phyloP scores from a whole-genome alignment of 2,113 vertebrate genomes.

The Gnathonemus longibarbis region DNA sequence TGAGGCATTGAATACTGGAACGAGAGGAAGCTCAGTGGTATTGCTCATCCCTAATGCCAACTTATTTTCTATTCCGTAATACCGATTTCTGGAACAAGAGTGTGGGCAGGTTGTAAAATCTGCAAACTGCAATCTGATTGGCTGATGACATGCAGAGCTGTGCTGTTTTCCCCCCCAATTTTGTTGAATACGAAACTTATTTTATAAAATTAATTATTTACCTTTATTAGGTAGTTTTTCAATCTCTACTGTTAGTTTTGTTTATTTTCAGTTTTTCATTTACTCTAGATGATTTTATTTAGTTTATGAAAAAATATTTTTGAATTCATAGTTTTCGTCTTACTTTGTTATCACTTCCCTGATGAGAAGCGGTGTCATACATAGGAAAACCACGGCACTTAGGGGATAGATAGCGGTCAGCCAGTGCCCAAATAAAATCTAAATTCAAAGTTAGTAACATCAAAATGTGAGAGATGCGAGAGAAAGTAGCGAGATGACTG shows the following conservation, averaged over 20 bases:
- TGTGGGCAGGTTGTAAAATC: background rate
- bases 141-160: background rate
- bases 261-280: no score
- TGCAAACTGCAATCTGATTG: background rate
- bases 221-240: background rate
- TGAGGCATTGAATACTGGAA: background rate
- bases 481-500: background rate
- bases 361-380: background rate
- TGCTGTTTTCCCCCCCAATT: background rate
- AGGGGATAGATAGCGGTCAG: background rate
- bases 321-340: background rate
- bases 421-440: background rate
- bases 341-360: background rate
- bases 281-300: background rate
- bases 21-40: background rate
- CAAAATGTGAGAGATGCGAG: background rate
- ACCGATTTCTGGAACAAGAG: background rate
- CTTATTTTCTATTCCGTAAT: background rate
- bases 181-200: background rate
- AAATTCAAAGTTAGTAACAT: background rate
- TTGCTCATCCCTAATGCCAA: background rate
- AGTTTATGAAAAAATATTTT: background rate
- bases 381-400: background rate
- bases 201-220: background rate
- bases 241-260: background rate